phyloP scores from a whole-genome alignment of 2,113 vertebrate genomes.

The Trachemys scripta region DNA sequence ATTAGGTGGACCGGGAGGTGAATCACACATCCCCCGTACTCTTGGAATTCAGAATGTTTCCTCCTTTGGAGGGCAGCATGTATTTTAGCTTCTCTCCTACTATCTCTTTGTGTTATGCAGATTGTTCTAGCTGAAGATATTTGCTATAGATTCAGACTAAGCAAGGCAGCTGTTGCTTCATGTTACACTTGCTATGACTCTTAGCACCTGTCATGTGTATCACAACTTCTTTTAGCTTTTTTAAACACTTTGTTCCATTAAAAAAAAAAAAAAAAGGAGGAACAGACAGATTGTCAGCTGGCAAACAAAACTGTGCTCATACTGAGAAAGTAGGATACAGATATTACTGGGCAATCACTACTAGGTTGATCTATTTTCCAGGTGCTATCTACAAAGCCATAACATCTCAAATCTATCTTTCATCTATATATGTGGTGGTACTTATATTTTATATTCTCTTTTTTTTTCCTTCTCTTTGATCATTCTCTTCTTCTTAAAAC shows the following conservation, averaged over 20 bases:
- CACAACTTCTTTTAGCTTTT: not conserved
- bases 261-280: not conserved
- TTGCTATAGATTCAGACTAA: not conserved
- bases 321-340: not conserved
- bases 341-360: not conserved
- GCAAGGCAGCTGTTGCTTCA: not conserved
- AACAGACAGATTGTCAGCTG: not conserved
- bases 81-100: not conserved
- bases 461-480: not conserved
- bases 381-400: too few species aligned
- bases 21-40: not conserved
- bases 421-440: not conserved
- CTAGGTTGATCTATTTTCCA: not conserved
- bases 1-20: not conserved
- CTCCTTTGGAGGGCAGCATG: not conserved
- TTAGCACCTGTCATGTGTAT: not conserved
- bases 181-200: not conserved
- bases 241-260: not conserved
- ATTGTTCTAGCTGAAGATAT: not conserved
- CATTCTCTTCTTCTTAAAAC: not conserved
- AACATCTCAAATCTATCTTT: too few species aligned
- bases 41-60: not conserved
- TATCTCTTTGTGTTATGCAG: not conserved
- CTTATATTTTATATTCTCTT: not conserved
- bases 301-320: not conserved